Conservation (phyloP, 2,113 vertebrate species). For the Microcebus griseorufus region DNA sequence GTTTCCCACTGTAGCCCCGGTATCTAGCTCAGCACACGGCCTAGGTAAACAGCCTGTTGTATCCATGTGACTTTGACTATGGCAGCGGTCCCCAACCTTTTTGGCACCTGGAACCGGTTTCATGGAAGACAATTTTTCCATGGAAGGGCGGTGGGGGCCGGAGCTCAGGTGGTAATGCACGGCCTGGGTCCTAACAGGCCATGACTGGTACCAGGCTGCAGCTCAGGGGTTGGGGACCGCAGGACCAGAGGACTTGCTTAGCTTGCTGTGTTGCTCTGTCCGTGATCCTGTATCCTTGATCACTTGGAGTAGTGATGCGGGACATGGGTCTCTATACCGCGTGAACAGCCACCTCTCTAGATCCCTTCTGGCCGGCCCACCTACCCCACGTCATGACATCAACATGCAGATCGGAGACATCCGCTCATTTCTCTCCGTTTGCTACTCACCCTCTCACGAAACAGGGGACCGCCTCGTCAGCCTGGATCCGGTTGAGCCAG, state of each 20-base stretch:
- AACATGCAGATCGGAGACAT: accelerated
- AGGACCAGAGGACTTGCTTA: no score
- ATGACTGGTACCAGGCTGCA: no score
- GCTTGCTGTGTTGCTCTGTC: not conserved
- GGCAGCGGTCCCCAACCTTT: no score
- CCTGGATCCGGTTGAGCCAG: conserved; percentile 95
- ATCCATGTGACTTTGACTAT: not conserved
- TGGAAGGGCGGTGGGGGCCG: no score
- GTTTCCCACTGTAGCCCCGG: no score
- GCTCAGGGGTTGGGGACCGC: no score
- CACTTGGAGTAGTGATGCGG: not conserved
- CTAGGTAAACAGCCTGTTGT: no score
- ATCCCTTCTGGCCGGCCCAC: not conserved
- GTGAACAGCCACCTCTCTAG: not conserved
- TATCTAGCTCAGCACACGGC: accelerated
- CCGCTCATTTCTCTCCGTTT: no score
- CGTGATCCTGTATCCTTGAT: not conserved
- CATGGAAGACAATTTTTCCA: no score
- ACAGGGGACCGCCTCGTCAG: conserved; percentile 94
- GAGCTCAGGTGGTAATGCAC: no score
- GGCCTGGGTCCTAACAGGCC: no score
- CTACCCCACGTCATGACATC: not conserved
- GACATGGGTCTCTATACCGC: accelerated
- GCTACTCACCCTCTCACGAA: conserved; percentile 95
- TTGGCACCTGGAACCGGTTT: no score